Evolutionary conservation across 2,113 vertebrate genomes (phyloP).

Genomic region (Hyla sarda): DNA sequence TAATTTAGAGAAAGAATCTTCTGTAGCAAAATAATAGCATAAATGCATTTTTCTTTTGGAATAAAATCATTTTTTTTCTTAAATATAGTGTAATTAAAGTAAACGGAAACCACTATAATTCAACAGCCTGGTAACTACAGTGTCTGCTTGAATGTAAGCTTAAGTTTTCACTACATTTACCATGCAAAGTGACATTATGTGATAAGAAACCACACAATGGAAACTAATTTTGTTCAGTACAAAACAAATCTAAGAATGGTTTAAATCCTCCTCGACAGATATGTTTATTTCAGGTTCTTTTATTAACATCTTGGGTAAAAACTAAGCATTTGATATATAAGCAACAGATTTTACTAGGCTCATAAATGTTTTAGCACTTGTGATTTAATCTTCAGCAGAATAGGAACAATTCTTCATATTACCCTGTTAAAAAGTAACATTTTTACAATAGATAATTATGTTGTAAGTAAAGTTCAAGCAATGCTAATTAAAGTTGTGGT

Average conservation of each 20-base stretch:
- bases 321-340: not conserved
- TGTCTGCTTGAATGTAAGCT: not conserved
- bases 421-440: too few relatives aligned
- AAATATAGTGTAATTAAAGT: slow-evolving; percentile 3
- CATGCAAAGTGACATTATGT: not conserved
- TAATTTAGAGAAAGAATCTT: not conserved
- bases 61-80: not conserved
- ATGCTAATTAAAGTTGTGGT: too few relatives aligned
- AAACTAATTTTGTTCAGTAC: not conserved
- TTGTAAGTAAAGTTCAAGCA: too few relatives aligned
- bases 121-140: not conserved
- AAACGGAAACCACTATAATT: not conserved
- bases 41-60: not conserved
- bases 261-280: slow-evolving; percentile 2
- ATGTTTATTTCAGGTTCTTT: slow-evolving; percentile 4
- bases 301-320: slow-evolving; percentile 18
- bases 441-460: too few relatives aligned
- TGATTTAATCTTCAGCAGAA: slow-evolving; percentile 7
- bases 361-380: not conserved
- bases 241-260: not conserved
- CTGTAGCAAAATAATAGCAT: not conserved
- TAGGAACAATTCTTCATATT: too few relatives aligned
- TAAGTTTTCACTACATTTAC: not conserved
- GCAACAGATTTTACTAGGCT: not conserved
- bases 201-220: slow-evolving; percentile 1